Evolutionary conservation across 2,888 invertebrate species (phyloP).

Genomic region (Ypsolopha sequella): DNA sequence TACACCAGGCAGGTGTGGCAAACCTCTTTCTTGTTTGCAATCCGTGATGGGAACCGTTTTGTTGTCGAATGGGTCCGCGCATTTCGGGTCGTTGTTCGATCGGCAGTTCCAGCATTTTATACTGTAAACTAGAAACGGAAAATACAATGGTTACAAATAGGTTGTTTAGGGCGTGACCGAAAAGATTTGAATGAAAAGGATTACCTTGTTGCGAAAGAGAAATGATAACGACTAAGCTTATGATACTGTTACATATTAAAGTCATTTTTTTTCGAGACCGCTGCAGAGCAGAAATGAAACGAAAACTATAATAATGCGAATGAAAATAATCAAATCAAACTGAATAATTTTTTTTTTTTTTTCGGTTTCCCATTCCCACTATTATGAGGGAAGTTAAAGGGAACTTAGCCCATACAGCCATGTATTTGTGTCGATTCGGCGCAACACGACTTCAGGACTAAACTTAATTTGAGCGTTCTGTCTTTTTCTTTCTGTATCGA

Average conservation of each 20-base stretch:
- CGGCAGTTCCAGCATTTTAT: slow-evolving; percentile 95
- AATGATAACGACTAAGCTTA: slow-evolving; percentile 3
- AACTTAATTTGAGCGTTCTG: too few species aligned
- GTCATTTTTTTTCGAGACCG: not conserved
- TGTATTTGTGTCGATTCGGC: too few species aligned
- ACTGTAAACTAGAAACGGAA: slow-evolving; percentile 60
- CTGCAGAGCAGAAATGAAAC: not conserved
- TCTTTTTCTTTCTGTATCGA: too few species aligned
- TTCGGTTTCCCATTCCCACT: too few species aligned
- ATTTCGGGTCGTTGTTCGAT: slow-evolving; percentile 90
- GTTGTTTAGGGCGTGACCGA: slow-evolving; percentile 32
- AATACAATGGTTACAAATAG: slow-evolving; percentile 8
- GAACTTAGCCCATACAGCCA: too few species aligned
- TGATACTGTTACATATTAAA: not conserved
- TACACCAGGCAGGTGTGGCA: slow-evolving; percentile 77
- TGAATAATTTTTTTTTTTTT: too few species aligned
- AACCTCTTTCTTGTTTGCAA: slow-evolving; percentile 73
- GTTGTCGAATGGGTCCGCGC: slow-evolving; percentile 93
- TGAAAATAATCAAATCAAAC: too few species aligned
- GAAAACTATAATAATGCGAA: not conserved
- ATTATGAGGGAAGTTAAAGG: too few species aligned
- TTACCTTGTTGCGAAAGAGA: slow-evolving; percentile 23
- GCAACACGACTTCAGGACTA: too few species aligned
- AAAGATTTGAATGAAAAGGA: not conserved
- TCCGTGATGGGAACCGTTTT: slow-evolving; percentile 88